Conservation (phyloP, 2,797 vertebrate species). For the Anguilla anguilla region DNA sequence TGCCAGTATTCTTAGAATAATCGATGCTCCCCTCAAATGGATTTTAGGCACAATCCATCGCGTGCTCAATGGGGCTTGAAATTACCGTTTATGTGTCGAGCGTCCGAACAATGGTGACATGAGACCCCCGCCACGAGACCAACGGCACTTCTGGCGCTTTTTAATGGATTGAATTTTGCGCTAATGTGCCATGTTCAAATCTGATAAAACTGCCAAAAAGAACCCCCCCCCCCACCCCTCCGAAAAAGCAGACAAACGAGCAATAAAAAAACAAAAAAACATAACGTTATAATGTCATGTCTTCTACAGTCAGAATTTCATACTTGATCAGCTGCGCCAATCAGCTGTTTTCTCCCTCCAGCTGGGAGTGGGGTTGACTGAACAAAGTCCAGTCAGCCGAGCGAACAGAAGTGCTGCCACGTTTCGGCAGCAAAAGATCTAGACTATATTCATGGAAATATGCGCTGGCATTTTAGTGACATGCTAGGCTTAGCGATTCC, state of each 20-base stretch:
- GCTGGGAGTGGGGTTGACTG: slow-evolving; percentile 31
- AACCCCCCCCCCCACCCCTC: neutral
- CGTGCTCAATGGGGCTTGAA: slow-evolving; percentile 77
- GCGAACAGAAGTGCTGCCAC: slow-evolving; percentile 62
- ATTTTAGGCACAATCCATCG: slow-evolving; percentile 72
- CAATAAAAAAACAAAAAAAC: neutral
- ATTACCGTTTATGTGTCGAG: slow-evolving; percentile 70
- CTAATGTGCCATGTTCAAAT: slow-evolving; percentile 22
- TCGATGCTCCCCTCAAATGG: slow-evolving; percentile 61
- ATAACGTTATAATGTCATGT: neutral
- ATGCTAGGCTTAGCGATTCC: too few species aligned
- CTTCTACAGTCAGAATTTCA: neutral
- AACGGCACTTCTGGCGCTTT: slow-evolving; percentile 64
- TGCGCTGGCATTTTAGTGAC: neutral
- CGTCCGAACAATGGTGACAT: slow-evolving; percentile 70
- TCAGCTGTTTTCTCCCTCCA: slow-evolving; percentile 4
- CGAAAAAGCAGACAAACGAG: neutral
- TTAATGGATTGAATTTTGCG: slow-evolving; percentile 41
- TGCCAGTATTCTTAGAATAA: slow-evolving; percentile 55
- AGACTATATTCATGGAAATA: too few species aligned
- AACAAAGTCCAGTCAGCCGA: slow-evolving; percentile 66
- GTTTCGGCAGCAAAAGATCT: slow-evolving; percentile 42
- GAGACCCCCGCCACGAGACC: slow-evolving; percentile 66
- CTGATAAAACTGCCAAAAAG: neutral
- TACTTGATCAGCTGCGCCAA: slow-evolving; percentile 1